These are phyloP conservation scores for Balaenoptera acutorostrata DNA, from an alignment of 2,113 vertebrate genomes.

Conservation along the genomic window DNA sequence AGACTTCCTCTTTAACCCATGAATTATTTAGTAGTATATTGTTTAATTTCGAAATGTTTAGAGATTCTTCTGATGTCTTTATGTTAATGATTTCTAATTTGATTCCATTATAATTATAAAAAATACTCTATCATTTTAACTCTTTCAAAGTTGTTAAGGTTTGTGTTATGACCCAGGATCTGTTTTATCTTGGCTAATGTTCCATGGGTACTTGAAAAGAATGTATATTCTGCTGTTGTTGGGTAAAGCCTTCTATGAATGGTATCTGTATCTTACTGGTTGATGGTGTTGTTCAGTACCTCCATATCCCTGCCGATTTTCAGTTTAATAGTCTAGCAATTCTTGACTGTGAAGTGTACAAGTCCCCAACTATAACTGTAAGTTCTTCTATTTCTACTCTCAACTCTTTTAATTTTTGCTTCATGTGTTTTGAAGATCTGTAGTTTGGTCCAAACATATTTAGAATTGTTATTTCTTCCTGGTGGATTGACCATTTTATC, in stretches of 20 bases:
- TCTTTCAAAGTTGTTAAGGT: neutral
- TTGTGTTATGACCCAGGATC: neutral
- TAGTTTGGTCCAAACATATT: neutral
- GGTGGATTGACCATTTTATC: neutral
- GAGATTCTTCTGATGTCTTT: neutral
- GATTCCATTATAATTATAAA: neutral
- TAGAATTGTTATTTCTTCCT: neutral
- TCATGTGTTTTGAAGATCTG: neutral
- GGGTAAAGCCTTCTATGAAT: neutral
- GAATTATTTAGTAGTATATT: neutral
- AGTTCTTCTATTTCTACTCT: neutral
- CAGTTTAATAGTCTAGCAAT: neutral
- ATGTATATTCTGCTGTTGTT: neutral
- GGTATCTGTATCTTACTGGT: neutral
- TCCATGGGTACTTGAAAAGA: neutral
- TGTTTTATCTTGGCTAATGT: neutral
- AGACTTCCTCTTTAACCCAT: neutral
- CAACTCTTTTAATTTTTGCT: neutral
- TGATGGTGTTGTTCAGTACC: neutral
- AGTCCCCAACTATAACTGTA: neutral
- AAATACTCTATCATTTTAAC: neutral
- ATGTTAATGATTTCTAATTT: neutral
- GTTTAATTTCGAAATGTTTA: conserved; percentile 12
- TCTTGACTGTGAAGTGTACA: neutral
- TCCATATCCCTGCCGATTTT: neutral